Evolutionary conservation across 2,113 vertebrate species (phyloP).

Genomic region (Cyrtonyx montezumae): DNA sequence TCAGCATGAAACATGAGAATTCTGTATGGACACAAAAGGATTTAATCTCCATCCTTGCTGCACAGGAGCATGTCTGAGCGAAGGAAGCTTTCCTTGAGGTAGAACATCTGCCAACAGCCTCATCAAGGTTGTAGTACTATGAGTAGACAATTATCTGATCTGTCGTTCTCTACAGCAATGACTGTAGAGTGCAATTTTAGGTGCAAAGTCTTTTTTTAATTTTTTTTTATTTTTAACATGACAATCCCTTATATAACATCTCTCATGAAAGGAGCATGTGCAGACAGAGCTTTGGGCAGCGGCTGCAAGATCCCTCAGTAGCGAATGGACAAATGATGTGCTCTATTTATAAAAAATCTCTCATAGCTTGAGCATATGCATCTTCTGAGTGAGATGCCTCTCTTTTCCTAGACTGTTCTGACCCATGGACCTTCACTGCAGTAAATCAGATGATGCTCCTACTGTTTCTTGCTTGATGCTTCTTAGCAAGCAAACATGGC

Average conservation of each 20-base stretch:
- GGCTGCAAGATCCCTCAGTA: accelerated
- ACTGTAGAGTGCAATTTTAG: neutral
- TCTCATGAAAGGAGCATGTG: neutral
- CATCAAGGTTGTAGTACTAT: neutral
- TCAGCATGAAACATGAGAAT: neutral
- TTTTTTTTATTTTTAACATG: neutral
- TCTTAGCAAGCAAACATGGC: constrained; percentile 67
- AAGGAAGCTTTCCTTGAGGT: neutral
- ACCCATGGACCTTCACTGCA: constrained; percentile 19
- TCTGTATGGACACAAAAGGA: neutral
- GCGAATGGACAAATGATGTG: neutral
- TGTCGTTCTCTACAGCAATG: neutral
- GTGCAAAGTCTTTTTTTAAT: neutral
- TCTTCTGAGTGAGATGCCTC: neutral
- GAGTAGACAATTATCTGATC: neutral
- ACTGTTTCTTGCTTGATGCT: constrained; percentile 39
- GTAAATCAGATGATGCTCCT: constrained; percentile 65
- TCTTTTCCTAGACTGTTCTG: neutral
- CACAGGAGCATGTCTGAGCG: accelerated
- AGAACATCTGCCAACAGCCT: neutral
- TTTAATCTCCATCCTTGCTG: neutral
- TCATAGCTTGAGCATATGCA: neutral
- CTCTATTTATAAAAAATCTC: neutral
- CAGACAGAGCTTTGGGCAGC: neutral
- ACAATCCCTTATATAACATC: neutral